Percentiles rank a stretch among this genome's conserved stretches.
phyloP scores from a whole-genome alignment of 2,888 invertebrate species.

The Crematogaster levior region DNA sequence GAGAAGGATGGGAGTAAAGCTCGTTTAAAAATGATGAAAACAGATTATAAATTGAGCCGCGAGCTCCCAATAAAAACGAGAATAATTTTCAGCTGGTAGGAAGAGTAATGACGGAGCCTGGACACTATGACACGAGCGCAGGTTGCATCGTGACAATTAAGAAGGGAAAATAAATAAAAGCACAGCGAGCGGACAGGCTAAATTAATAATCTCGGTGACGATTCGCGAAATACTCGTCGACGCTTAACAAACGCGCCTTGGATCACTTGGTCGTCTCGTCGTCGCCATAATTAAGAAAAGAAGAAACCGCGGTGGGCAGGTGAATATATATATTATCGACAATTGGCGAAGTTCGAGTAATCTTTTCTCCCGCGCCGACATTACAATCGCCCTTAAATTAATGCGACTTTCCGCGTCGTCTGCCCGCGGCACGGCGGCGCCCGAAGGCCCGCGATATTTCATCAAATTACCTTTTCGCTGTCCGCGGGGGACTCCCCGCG shows the following conservation, averaged over 20 bases:
- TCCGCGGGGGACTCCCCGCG: slow-evolving; percentile 18
- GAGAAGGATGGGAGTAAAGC: not conserved
- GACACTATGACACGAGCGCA: not conserved
- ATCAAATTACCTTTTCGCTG: slow-evolving; percentile 50
- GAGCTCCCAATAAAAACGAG: slow-evolving; percentile 13
- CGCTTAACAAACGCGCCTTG: not conserved
- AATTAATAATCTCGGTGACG: slow-evolving; percentile 17
- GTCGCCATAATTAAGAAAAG: not conserved
- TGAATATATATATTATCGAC: slow-evolving; percentile 4
- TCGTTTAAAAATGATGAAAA: slow-evolving; percentile 40
- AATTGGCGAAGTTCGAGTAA: slow-evolving; percentile 40
- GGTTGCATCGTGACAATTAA: slow-evolving; percentile 6
- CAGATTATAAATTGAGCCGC: slow-evolving; percentile 36
- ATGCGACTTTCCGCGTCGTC: slow-evolving; percentile 53
- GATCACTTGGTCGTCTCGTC: too few species aligned
- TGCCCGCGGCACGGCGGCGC: slow-evolving; percentile 35
- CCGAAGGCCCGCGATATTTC: slow-evolving; percentile 50
- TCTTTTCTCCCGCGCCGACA: slow-evolving; percentile 32
- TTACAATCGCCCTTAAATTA: slow-evolving; percentile 50
- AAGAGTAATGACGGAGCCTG: slow-evolving; percentile 30
- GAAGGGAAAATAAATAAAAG: not conserved
- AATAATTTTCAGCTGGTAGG: slow-evolving; percentile 17
- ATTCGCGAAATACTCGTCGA: slow-evolving; percentile 4
- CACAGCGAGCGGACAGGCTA: not conserved
- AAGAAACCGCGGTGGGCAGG: not conserved